Evolutionary conservation across 2,797 vertebrate species (phyloP), one percentile per base, ranked within the genome.

Genomic region (Gymnopithys bicolor): DNA sequence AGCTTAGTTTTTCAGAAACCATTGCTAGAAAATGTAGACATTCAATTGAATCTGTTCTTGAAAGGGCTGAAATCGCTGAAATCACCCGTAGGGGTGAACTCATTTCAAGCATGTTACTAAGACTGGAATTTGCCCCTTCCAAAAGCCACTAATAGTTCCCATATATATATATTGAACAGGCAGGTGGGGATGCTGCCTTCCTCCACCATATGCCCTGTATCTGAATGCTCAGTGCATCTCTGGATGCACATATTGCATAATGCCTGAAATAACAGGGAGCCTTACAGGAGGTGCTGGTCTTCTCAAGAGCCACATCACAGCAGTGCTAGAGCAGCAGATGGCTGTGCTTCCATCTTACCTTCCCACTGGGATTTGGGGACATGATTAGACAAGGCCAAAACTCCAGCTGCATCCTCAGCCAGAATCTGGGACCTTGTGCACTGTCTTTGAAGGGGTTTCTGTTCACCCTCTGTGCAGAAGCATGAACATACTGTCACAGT

Each of bases 131-230:
- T 68, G 25, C 10, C 32, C 39, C 56, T 63, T 91, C 45, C 52
- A 45, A 87, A 84, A 82, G 46, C 56, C 43, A 46, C 21, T 4
- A 13, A 13, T 1, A 62, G 60, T 19, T 46, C 33, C 46, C 9
- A 22, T 2, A n/a, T n/a, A 19, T 1, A 35, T 2, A 14, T 1
- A 43, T 25, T 37, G n/a, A 66, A 30, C 11, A 32, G 69, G 49
- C 24, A 4, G 0, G 28, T 18, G 19, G 63, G 37, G 28, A 52
- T 0, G 0, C 21, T 9, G 28, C 24, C 14, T 23, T 41, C 19
- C 41, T 80, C 48, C 33, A 19, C 33, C 22, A 19, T 0, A 13
- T 0, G 0, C 8, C 55, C 43, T 0, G 0, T 16, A 35, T 16
- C 23, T 2, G 39, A 77, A 75, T 0, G 2, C 18, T 82, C 48